Base-by-base conservation (phyloP, 2,797 vertebrate species). In the Taeniopygia guttata region DNA sequence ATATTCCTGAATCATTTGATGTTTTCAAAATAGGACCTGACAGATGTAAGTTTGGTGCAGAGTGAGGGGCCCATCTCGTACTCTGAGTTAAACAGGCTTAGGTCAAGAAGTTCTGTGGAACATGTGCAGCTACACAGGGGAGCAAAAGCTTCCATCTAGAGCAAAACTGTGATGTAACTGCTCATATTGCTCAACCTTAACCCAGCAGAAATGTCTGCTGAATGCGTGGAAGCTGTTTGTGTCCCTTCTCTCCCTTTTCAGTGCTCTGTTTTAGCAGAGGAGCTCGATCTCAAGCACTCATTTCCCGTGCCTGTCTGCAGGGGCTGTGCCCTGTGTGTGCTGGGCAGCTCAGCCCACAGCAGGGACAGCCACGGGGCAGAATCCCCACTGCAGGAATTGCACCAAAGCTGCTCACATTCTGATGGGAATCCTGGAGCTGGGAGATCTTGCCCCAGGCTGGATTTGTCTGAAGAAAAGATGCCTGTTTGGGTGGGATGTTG, bases 261-360 rank as follows among this genome's bases (percentile, higher is more conserved):
- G 63, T 14, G 7, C 15, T 27, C 18, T 68, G 48, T 25, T 75
- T 20, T 0, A 14, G 0, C 78, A n/a, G 78, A 68, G 16, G 30
- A 52, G 42, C 55, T 43, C 11, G 2, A 0, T 23, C 6, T 42
- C 17, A 1, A 19, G 42, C 68, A 0, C 54, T 25, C 84, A 11
- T n/a, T 30, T 16, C 32, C 56, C 12, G 0, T 4, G 23, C 8
- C 17, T 43, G 49, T 7, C 8, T 49, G 74, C 58, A 48, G 74
- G 8, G 38, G 36, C 45, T 73, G 36, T 63, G 6, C 55, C 43
- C 38, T 34, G 60, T 0, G 23, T 7, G 29, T 18, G 66, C 1
- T 7, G 59, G 51, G 43, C 59, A 63, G 38, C 1, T 17, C 38
- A 45, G 70, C 17, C 30, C 15, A 4, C 66, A 49, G 67, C 46